Conservation (phyloP, 1,140 invertebrate species). For the Myzus persicae region DNA sequence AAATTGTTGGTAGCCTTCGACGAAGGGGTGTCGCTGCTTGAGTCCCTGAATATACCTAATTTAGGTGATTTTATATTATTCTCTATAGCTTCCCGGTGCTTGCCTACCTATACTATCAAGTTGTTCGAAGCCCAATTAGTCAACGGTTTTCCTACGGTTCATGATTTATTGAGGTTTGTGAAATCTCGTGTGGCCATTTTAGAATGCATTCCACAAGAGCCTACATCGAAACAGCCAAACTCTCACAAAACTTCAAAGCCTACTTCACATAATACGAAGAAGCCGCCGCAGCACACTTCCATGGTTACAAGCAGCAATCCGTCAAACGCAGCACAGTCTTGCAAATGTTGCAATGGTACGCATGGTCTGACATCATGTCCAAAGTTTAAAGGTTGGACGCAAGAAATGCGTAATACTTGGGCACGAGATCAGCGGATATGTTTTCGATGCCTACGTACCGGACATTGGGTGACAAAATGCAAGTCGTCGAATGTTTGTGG, state of each 20-base stretch:
- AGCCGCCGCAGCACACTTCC: not conserved
- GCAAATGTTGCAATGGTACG: not conserved
- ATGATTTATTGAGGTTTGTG: not conserved
- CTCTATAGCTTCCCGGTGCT: not conserved
- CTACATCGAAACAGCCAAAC: not conserved
- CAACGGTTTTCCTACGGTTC: not conserved
- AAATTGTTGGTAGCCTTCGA: not conserved
- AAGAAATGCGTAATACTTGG: not conserved
- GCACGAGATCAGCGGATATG: not conserved
- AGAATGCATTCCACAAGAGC: not conserved
- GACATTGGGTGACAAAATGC: not conserved
- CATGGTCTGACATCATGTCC: not conserved
- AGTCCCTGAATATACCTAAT: not conserved
- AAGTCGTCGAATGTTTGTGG: not conserved
- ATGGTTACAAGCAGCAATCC: not conserved
- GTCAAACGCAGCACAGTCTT: not conserved
- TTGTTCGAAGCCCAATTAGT: not conserved
- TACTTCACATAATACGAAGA: not conserved
- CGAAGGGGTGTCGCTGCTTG: not conserved
- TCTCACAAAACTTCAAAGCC: not conserved
- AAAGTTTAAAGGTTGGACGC: not conserved
- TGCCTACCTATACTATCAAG: not conserved
- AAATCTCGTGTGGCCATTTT: not conserved
- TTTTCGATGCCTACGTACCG: not conserved
- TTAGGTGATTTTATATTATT: not conserved